A percentile compares a stretch with the other conserved stretches of the same genome.
Conservation (phyloP, 2,113 vertebrate species). For the Planiliza haematocheilus region DNA sequence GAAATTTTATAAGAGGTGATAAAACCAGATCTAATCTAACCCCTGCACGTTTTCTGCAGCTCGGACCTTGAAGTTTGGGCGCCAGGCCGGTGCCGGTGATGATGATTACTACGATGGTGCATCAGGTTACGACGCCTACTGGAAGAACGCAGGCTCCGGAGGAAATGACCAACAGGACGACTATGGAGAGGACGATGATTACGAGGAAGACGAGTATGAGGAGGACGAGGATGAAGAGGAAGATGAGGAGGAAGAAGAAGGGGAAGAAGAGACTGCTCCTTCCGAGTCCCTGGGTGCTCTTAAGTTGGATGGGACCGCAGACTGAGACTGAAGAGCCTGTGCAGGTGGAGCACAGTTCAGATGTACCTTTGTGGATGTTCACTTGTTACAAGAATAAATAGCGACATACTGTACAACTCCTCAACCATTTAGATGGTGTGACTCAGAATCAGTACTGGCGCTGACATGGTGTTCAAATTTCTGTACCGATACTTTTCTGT, state of each 20-base stretch:
- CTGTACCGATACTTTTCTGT: background rate
- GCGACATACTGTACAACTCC: background rate
- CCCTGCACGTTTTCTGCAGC: constrained; percentile 78
- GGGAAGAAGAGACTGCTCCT: constrained; percentile 65
- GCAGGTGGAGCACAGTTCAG: background rate
- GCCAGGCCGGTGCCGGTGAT: constrained; percentile 88
- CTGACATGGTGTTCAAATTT: background rate
- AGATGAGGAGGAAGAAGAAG: constrained; percentile 85
- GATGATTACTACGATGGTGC: constrained; percentile 83
- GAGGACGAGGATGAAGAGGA: constrained; percentile 89
- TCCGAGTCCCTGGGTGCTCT: constrained; percentile 84
- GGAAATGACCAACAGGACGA: constrained; percentile 54
- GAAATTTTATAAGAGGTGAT: background rate
- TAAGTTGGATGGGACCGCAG: constrained; percentile 87
- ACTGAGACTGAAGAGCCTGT: background rate
- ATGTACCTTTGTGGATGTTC: background rate
- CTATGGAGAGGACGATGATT: constrained; percentile 73
- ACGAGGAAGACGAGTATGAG: constrained; percentile 85
- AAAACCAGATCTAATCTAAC: too few species aligned
- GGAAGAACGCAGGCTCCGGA: constrained; percentile 87
- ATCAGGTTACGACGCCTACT: constrained; percentile 92
- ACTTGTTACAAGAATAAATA: background rate
- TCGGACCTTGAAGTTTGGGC: constrained; percentile 93
- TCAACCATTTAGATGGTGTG: background rate
- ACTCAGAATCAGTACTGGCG: background rate